Percentiles rank a stretch among this genome's conserved stretches.
Evolutionary conservation across 2,797 vertebrate species (phyloP).

Genomic region (Saxicola maurus): DNA sequence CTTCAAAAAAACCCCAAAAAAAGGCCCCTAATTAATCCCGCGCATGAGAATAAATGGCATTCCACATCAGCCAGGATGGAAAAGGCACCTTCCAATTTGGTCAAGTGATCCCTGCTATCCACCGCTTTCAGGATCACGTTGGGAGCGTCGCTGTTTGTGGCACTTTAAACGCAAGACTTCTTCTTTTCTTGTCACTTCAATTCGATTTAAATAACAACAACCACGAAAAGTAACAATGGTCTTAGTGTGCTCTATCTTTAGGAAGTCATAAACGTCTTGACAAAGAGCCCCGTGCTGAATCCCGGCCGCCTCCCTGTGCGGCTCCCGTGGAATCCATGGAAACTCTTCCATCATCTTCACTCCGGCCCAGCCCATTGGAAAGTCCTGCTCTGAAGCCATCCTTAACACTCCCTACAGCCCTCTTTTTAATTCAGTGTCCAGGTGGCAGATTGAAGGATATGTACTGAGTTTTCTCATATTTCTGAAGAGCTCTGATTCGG

Average conservation of each 20-base stretch:
- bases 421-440: neutral
- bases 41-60: slow-evolving; percentile 76
- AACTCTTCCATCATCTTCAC: neutral
- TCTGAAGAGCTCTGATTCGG: slow-evolving; percentile 10
- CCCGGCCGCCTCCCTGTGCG: neutral
- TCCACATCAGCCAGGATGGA: slow-evolving; percentile 66
- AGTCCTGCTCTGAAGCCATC: neutral
- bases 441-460: neutral
- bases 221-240: neutral
- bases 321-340: neutral
- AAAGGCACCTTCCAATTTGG: slow-evolving; percentile 65
- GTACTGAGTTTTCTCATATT: neutral
- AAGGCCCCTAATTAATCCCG: slow-evolving; percentile 78
- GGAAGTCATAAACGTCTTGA: slow-evolving; percentile 18
- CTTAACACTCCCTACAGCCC: neutral
- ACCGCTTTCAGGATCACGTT: slow-evolving; percentile 44
- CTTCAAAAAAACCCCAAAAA: neutral
- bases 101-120: slow-evolving; percentile 61
- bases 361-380: neutral
- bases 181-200: neutral
- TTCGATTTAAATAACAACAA: neutral
- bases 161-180: slow-evolving; percentile 14
- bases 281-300: neutral
- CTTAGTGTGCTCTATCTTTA: neutral
- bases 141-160: slow-evolving; percentile 51